Evolutionary conservation across 1,140 invertebrate species (phyloP), one percentile per base, ranked within the genome.

Genomic region (Sycophila sp.): DNA sequence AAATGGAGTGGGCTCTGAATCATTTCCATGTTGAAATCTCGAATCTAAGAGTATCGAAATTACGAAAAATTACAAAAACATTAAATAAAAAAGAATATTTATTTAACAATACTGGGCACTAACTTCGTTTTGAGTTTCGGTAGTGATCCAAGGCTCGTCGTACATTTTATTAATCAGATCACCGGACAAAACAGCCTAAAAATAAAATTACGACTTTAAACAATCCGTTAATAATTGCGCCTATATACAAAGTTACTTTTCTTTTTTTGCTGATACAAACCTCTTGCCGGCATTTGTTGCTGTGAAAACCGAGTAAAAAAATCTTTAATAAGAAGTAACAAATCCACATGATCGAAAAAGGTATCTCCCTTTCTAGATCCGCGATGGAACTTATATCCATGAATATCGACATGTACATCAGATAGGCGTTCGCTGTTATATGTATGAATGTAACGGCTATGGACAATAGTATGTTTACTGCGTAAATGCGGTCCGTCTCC

Each of bases 151-250:
- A 2, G 77, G 71, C 24, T 77, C 74, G 59, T 80, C 74, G 51
- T 80, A 76, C 1, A 80, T n/a, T 53, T 80, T 60, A 40, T 76
- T 78, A 8, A 81, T 72, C 15, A 78, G 69, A 13, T 81, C 72
- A 15, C 79, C 77, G 7, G 74, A 76, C 30, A 53, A 47, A 0
- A 69, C 38, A 7, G 76, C 70, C 78, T 81, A 26, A 15, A 68
- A 71, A 62, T 5, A 62, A n/a, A 68, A 15, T 2, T 19, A 4
- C 10, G 45, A 24, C 2, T 53, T 30, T 30, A 4, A 10, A 26
- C n/a, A 26, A 26, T 51, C 11, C 5, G 8, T 51, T 51, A 26
- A 10, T 15, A 1, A 26, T 26, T 28, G 5, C 24, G 11, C n/a
- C n/a, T n/a, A n/a, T n/a, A n/a, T n/a, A n/a, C n/a, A n/a, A n/a